Evolutionary conservation across 2,113 vertebrate genomes (phyloP).

Genomic region (Hypocryptadius cinnamomeus): DNA sequence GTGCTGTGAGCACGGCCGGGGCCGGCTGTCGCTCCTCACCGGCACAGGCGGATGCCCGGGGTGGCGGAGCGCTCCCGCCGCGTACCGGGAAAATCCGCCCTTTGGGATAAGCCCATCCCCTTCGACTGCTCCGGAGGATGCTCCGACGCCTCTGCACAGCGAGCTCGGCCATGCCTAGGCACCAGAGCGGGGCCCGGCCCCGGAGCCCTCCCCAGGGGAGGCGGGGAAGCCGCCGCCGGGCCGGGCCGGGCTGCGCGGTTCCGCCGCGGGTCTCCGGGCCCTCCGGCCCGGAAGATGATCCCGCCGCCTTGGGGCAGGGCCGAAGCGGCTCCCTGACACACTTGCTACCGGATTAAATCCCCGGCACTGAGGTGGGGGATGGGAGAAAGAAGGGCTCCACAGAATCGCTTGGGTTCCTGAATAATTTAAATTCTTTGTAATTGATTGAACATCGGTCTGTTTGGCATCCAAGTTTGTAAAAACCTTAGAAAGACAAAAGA

Average conservation of each 20-base stretch:
- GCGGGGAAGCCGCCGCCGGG: not conserved
- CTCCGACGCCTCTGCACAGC: not conserved
- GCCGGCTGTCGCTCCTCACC: not conserved
- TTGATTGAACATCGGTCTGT: not conserved
- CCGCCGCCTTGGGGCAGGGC: not conserved
- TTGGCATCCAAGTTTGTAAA: constrained; percentile 1
- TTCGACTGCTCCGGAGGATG: not conserved
- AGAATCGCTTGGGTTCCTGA: not conserved
- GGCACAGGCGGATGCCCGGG: not conserved
- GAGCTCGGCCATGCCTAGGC: not conserved
- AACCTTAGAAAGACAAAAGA: not conserved
- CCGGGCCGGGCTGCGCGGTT: not conserved
- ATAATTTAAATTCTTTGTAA: constrained; percentile 19
- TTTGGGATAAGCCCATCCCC: not conserved
- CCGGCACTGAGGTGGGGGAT: not conserved
- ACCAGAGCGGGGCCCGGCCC: not conserved
- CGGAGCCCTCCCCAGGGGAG: not conserved
- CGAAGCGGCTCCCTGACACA: not conserved
- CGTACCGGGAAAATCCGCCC: not conserved
- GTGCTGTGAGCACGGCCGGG: not conserved
- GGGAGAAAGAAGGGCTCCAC: not conserved
- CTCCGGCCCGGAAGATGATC: not conserved
- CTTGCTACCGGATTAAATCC: not conserved
- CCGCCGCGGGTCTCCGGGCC: not conserved
- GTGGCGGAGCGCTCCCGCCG: not conserved